Evolutionary conservation across 2,113 vertebrate species (phyloP).

Genomic region (Limnothrissa miodon): DNA sequence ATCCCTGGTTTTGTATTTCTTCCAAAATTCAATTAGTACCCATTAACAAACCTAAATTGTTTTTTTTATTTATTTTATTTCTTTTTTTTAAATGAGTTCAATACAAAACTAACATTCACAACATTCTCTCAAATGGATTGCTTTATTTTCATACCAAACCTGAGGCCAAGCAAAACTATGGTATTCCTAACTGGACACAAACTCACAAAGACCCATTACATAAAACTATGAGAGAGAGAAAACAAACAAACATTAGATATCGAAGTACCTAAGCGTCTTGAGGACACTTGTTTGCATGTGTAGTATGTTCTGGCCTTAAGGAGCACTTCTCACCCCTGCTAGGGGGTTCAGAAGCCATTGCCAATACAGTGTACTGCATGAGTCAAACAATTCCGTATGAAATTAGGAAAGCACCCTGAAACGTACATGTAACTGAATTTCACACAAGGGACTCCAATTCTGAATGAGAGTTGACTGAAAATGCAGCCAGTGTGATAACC

Average conservation of each 20-base stretch:
- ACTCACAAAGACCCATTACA: slow-evolving; percentile 51
- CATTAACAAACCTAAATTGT: slow-evolving; percentile 6
- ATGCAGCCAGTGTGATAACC: not conserved
- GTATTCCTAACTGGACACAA: slow-evolving; percentile 57
- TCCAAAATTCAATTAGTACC: slow-evolving; percentile 40
- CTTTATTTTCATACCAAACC: slow-evolving; percentile 60
- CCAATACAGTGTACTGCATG: slow-evolving; percentile 5
- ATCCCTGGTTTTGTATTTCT: slow-evolving; percentile 33
- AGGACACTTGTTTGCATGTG: slow-evolving; percentile 9
- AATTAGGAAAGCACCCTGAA: slow-evolving; percentile 16
- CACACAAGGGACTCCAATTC: not conserved
- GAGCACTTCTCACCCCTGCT: not conserved
- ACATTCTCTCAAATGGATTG: slow-evolving; percentile 55
- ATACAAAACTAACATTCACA: slow-evolving; percentile 53
- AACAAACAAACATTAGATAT: slow-evolving; percentile 16
- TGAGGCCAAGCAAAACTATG: slow-evolving; percentile 57
- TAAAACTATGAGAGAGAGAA: not conserved
- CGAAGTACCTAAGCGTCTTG: not conserved
- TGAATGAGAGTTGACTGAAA: not conserved
- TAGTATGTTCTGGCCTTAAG: not conserved
- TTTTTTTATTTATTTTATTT: not conserved
- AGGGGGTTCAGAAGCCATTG: not conserved
- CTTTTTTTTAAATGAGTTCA: slow-evolving; percentile 20
- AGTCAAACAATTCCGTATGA: slow-evolving; percentile 11
- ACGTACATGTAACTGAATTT: slow-evolving; percentile 18